Evolutionary conservation across 2,797 vertebrate species (phyloP), one percentile per base, ranked within the genome.

Genomic region (Karalla daura): DNA sequence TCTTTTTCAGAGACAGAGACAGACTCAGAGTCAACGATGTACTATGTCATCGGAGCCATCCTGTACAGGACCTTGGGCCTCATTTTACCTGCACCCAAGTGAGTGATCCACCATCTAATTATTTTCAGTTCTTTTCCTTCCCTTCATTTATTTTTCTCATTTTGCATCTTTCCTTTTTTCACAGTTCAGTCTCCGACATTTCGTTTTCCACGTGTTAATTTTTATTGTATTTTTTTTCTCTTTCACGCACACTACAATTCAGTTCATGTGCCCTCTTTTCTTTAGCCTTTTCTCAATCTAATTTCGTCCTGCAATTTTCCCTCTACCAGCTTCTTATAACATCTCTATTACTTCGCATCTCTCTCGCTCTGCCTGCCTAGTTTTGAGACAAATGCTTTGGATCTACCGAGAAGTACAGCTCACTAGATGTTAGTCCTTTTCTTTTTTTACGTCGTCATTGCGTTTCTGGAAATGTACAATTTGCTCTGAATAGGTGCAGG

Each of bases 21-120:
- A 0, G 97, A 99, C 28, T 76, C 87, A 0, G 88, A 90, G 46
- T 33, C 85, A 35, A 94, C 96, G 0, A 86, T 96, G 40, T 96
- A 98, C 88, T 99, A 98, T 0, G 96, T 99, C 83, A 97, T 99
- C 2, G 98, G 98, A 76, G 95, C 97, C 43, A 94, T 99, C 85
- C 91, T 99, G 75, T 99, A 97, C 86, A 95, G 97, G 76, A 99
- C 98, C 0, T 86, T 99, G 53, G 96, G 95, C 25, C 82, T 95
- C 76, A 98, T 99, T 89, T 90, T 99, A 83, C 98, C 98, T 1
- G 92, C 95, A 5, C 96, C 96, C 25, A 94, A 90, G 97, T 98
- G 88, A 95, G 96, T 90, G n/a, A n/a, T n/a, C n/a, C n/a, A n/a
- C n/a, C n/a, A 52, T 14, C 5, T 30, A 23, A 56, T 41, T 41